Conservation (phyloP, 2,888 invertebrate genomes). For the Latheticus oryzae region DNA sequence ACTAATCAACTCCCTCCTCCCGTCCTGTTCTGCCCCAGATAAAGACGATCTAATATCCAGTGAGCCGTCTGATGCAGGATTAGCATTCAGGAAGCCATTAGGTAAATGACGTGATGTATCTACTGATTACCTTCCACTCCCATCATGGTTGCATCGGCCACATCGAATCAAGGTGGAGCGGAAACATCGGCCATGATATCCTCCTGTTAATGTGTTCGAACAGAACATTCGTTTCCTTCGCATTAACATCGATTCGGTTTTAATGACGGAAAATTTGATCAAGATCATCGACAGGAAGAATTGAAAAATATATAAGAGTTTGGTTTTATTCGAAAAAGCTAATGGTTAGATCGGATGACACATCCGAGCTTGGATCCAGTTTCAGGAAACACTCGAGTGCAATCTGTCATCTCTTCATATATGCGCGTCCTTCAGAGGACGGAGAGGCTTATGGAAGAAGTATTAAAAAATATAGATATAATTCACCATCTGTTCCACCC, state of each 20-base stretch:
- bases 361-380: constrained; percentile 45
- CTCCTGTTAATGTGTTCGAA: constrained; percentile 42
- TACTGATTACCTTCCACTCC: constrained; percentile 65
- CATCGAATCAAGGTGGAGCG: constrained; percentile 53
- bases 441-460: too few relatives aligned
- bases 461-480: too few relatives aligned
- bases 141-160: constrained; percentile 47
- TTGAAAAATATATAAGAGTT: constrained; percentile 16
- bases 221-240: constrained; percentile 16
- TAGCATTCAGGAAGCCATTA: constrained; percentile 67
- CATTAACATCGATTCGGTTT: constrained; percentile 9
- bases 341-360: constrained; percentile 38
- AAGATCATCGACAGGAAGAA: constrained; percentile 6
- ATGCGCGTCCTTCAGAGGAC: constrained; percentile 38
- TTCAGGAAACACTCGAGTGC: constrained; percentile 54
- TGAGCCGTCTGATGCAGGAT: constrained; percentile 58
- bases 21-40: constrained; percentile 14
- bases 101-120: constrained; percentile 67
- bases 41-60: constrained; percentile 26
- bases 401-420: constrained; percentile 51
- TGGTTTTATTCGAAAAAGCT: constrained; percentile 15
- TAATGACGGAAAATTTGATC: constrained; percentile 19
- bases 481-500: constrained; percentile 50
- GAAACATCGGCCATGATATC: constrained; percentile 58
- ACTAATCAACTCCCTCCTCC: too few relatives aligned